phyloP scores from a whole-genome alignment of 2,888 invertebrate species.

The Apamea monoglypha region DNA sequence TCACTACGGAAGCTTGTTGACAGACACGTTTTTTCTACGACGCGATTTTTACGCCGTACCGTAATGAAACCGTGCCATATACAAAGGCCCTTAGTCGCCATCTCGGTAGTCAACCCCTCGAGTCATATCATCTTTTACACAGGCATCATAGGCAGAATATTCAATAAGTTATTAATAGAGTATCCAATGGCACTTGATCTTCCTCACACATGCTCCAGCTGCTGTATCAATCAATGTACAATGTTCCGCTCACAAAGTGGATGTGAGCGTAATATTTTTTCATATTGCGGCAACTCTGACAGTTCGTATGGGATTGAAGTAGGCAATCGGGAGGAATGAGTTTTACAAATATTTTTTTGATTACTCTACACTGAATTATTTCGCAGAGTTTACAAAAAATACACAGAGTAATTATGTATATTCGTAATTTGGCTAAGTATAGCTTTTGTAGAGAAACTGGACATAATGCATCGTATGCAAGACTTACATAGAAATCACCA shows the following conservation, averaged over 20 bases:
- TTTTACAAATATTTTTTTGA: slow-evolving; percentile 1
- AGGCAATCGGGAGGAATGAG: neutral
- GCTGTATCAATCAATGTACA: slow-evolving; percentile 54
- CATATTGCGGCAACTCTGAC: slow-evolving; percentile 30
- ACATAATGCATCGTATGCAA: too few relatives aligned
- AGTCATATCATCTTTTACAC: neutral
- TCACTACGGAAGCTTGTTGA: neutral
- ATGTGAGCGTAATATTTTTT: slow-evolving; percentile 32
- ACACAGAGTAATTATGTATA: neutral
- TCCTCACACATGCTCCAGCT: slow-evolving; percentile 22
- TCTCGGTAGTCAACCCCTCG: neutral
- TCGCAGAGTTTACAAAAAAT: neutral
- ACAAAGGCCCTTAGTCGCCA: neutral
- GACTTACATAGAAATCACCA: neutral
- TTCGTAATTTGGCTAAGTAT: neutral
- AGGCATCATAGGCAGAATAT: neutral
- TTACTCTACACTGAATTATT: neutral
- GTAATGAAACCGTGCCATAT: neutral
- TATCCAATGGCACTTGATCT: slow-evolving; percentile 35
- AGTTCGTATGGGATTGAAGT: slow-evolving; percentile 34
- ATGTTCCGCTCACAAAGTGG: slow-evolving; percentile 34
- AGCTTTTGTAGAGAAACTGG: neutral
- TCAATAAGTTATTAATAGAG: slow-evolving; percentile 28
- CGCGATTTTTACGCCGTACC: neutral
- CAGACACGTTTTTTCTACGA: neutral